Evolutionary conservation across 2,797 vertebrate species (phyloP).

Genomic region (Sebastes ruberrimus): DNA sequence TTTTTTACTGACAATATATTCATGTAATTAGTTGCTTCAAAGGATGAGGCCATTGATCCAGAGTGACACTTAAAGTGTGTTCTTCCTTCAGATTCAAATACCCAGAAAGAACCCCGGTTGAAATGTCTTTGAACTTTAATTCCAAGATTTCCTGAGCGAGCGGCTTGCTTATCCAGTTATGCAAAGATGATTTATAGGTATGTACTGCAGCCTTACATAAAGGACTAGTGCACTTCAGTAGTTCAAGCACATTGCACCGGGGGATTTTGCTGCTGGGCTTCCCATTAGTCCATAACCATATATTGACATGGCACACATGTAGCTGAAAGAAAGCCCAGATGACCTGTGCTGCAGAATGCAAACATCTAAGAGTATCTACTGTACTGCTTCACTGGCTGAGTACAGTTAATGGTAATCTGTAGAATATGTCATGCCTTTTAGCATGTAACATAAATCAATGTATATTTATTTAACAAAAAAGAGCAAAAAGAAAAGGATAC

Average conservation of each 20-base stretch:
- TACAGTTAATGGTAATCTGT: neutral
- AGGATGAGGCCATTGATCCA: neutral
- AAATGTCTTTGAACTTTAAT: constrained; percentile 43
- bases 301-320: constrained; percentile 50
- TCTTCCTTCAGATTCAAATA: constrained; percentile 12
- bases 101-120: neutral
- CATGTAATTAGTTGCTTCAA: neutral
- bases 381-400: neutral
- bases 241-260: constrained; percentile 19
- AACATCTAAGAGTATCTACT: neutral
- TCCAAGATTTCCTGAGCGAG: constrained; percentile 15
- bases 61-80: neutral
- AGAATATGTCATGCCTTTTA: neutral
- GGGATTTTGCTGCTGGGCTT: constrained; percentile 30
- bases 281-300: constrained; percentile 20
- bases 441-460: neutral
- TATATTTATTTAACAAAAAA: neutral
- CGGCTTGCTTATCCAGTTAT: constrained; percentile 32
- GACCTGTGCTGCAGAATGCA: constrained; percentile 1
- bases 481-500: neutral
- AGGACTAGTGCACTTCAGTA: constrained; percentile 40
- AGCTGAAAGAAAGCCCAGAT: constrained; percentile 9
- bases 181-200: constrained; percentile 47
- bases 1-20: neutral
- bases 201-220: constrained; percentile 23